Base-by-base conservation (phyloP, 2,888 invertebrate species). In the Drosophila borborema region DNA sequence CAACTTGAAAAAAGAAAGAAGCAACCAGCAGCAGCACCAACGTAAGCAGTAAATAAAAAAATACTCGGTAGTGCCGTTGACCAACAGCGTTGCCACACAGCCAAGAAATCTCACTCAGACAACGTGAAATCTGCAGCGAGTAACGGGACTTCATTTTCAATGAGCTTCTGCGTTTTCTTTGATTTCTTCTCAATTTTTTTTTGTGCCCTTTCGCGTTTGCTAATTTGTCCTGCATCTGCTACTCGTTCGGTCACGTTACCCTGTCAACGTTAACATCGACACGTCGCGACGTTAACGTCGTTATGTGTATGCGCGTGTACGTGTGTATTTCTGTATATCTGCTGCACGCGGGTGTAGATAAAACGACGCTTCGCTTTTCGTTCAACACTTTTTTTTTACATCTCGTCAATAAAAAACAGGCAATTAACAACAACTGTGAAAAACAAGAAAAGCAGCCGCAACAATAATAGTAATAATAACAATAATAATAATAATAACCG, bases 31-130 rank as follows among this genome's bases (percentile, higher is more conserved):
- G 28, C 28, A 40, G 46, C 16, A 61, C 14, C 3, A 61, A 10
- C n/a, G 23, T 2, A 12, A 18, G 20, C 3, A 23, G 2, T 5
- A 43, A 8, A 62, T 20, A 20, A 20, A 20, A 49, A 43, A 46
- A 28, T n/a, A 62, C 20, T 36, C 31, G 48, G 18, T 14, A 41
- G 23, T 28, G 46, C 53, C 49, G 41, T 63, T 28, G 16, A 12
- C 45, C 23, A 49, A 16, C 74, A 68, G 74, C 77, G 77, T 77
- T 77, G 77, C 77, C 77, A 77, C 67, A 59, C 40, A 36, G n/a
- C 43, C 31, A 40, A 38, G 40, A 23, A 45, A 62, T 20, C 34
- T 55, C 60, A 28, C 3, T 34, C 34, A 43, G 59, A 31, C 64
- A 63, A 53, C 69, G 28, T 18, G 18, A 51, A 43, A 43, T 18